These are phyloP conservation scores for Tringa solitaria DNA, from an alignment of 2,113 vertebrate species.

Conservation along the genomic window DNA sequence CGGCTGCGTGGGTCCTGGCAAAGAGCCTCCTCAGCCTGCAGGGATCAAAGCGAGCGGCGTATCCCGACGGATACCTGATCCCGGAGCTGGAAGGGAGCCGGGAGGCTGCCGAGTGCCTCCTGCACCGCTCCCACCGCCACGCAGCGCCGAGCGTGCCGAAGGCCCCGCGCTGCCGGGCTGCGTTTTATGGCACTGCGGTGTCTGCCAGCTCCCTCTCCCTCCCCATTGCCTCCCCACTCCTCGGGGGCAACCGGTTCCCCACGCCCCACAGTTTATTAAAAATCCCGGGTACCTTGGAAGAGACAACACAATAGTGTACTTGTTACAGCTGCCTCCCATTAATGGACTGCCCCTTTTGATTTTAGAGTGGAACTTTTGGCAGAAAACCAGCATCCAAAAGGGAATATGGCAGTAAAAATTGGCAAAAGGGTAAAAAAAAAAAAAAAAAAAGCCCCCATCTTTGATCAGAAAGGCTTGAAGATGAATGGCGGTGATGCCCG, in stretches of 20 bases:
- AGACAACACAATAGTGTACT: slow-evolving; percentile 61
- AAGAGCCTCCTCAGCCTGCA: background rate
- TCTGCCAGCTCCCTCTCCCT: background rate
- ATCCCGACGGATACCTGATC: slow-evolving; percentile 43
- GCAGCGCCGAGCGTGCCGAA: background rate
- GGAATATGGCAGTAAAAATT: slow-evolving; percentile 35
- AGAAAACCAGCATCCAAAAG: slow-evolving; percentile 52
- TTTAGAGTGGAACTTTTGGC: slow-evolving; percentile 66
- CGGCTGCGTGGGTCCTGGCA: slow-evolving; percentile 7
- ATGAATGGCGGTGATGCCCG: slow-evolving; percentile 43
- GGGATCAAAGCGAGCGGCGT: background rate
- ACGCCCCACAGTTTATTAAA: slow-evolving; percentile 15
- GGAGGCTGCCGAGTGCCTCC: background rate
- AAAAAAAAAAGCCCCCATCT: background rate
- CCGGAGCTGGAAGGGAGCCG: background rate
- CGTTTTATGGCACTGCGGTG: background rate
- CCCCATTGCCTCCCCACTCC: background rate
- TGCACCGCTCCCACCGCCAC: background rate
- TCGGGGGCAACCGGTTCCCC: background rate
- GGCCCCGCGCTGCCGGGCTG: background rate
- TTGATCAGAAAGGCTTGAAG: slow-evolving; percentile 68
- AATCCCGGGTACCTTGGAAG: slow-evolving; percentile 20
- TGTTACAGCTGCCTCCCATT: slow-evolving; percentile 59
- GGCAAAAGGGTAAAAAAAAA: background rate
- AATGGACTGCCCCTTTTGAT: slow-evolving; percentile 66